These are phyloP conservation scores for Anorthoa munda DNA, from an alignment of 2,888 invertebrate genomes.

Conservation along the genomic window DNA sequence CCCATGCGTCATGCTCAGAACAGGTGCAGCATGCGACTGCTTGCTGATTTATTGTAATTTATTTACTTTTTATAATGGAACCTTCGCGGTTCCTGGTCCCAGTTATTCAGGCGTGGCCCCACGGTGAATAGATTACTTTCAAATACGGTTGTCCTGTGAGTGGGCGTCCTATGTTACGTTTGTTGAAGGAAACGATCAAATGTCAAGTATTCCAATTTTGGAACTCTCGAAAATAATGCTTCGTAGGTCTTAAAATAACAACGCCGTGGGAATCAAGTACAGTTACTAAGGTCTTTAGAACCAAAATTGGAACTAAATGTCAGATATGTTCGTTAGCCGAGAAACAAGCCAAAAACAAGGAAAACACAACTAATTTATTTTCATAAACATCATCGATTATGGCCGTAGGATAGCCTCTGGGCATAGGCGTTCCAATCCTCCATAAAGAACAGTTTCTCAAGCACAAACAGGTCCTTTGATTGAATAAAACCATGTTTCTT, in stretches of 20 bases:
- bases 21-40: constrained; percentile 48
- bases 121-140: constrained; percentile 47
- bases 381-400: constrained; percentile 26
- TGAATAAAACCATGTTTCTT: constrained; percentile 24
- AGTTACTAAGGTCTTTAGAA: background rate
- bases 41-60: constrained; percentile 56
- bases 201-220: background rate
- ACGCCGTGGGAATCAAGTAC: background rate
- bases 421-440: constrained; percentile 34
- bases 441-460: constrained; percentile 42
- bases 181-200: background rate
- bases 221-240: background rate
- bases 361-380: constrained; percentile 22
- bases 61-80: constrained; percentile 54
- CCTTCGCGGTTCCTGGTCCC: constrained; percentile 26
- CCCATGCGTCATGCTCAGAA: constrained; percentile 48
- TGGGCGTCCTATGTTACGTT: constrained; percentile 1
- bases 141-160: constrained; percentile 24
- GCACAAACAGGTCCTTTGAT: constrained; percentile 35
- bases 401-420: constrained; percentile 19
- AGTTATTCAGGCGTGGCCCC: constrained; percentile 42
- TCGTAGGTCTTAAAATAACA: background rate
- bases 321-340: background rate
- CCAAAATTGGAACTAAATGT: background rate
- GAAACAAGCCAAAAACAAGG: background rate